Percentiles rank a stretch among this genome's conserved stretches.
These are phyloP conservation scores for Micrasema minimum DNA, from an alignment of 1,140 invertebrate genomes.

Conservation along the genomic window DNA sequence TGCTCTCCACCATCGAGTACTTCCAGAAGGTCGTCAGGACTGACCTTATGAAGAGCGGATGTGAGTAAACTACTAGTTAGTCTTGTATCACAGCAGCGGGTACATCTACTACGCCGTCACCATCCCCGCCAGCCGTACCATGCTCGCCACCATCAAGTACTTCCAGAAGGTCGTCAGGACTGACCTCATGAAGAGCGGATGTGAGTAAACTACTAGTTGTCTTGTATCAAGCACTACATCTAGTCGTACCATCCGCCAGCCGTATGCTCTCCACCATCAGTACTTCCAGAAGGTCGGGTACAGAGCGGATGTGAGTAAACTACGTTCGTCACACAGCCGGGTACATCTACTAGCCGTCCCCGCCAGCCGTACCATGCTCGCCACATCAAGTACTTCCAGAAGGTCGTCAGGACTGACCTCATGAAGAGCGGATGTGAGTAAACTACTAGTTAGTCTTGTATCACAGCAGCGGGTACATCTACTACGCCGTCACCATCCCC, in stretches of 20 bases:
- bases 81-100: no score
- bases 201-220: no score
- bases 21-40: constrained; percentile 86
- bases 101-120: constrained; percentile 76
- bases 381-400: constrained; percentile 83
- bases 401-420: constrained; percentile 89
- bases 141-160: no score
- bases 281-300: no score
- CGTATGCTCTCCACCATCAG: no score
- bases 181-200: constrained; percentile 90
- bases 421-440: constrained; percentile 81
- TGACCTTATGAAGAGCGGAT: constrained; percentile 90
- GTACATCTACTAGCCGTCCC: constrained; percentile 70
- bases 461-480: constrained; percentile 73
- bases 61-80: no score
- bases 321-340: no score
- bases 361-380: no score
- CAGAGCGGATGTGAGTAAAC: constrained; percentile 78
- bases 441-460: no score
- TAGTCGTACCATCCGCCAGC: no score
- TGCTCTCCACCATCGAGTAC: no score
- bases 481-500: constrained; percentile 78
- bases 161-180: constrained; percentile 86
- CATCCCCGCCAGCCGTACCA: no score
- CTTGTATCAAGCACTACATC: constrained; percentile 73